Evolutionary conservation across 2,888 invertebrate genomes (phyloP).

Genomic region (Augochlorella aurata): DNA sequence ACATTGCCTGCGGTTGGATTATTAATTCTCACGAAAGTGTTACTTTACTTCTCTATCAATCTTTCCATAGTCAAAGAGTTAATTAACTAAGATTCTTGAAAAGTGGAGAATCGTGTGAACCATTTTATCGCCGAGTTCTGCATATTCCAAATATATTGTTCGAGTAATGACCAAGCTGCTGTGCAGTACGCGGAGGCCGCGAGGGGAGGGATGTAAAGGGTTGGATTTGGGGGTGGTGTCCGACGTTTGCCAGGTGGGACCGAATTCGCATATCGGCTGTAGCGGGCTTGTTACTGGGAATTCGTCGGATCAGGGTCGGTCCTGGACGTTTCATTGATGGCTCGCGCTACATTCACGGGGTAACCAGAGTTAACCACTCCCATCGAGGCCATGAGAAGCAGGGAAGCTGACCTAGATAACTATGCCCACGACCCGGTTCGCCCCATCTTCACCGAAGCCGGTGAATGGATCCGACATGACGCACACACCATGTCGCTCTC

Average conservation of each 20-base stretch:
- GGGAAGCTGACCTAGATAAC: conserved; percentile 76
- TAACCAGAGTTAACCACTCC: conserved; percentile 65
- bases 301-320: conserved; percentile 59
- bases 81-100: too few species aligned
- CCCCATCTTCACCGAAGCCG: conserved; percentile 72
- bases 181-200: neutral
- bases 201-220: neutral
- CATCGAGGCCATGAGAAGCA: conserved; percentile 68
- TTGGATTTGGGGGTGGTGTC: neutral
- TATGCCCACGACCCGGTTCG: conserved; percentile 66
- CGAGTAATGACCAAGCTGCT: neutral
- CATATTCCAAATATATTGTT: neutral
- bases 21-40: too few species aligned
- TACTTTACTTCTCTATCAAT: too few species aligned
- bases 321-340: conserved; percentile 68
- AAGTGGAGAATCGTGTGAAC: too few species aligned
- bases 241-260: conserved; percentile 19
- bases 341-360: conserved; percentile 62
- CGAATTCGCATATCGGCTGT: conserved; percentile 27
- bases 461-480: conserved; percentile 78
- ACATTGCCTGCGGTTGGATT: too few species aligned
- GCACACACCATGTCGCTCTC: conserved; percentile 71
- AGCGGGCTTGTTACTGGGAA: conserved; percentile 42
- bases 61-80: too few species aligned
- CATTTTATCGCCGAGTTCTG: too few species aligned